Evolutionary conservation across 2,888 invertebrate genomes (phyloP).

Genomic region (Idaea dimidiata): DNA sequence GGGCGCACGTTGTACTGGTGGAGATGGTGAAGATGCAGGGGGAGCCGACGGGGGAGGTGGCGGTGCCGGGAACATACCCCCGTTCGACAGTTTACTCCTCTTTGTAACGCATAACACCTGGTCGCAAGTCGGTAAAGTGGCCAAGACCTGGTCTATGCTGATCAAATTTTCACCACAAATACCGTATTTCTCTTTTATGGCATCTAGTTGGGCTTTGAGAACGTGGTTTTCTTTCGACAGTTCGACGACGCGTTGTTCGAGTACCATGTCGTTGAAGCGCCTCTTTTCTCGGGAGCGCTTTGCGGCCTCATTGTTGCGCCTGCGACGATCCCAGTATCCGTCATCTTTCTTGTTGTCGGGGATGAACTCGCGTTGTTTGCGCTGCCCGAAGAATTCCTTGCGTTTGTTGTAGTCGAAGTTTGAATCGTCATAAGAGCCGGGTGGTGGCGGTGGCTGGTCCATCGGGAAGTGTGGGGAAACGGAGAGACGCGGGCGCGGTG

Average conservation of each 20-base stretch:
- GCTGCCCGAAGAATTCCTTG: conserved; percentile 92
- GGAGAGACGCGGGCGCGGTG: conserved; percentile 61
- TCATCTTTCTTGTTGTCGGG: conserved; percentile 98
- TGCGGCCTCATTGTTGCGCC: conserved; percentile 98
- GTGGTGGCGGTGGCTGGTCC: conserved; percentile 70
- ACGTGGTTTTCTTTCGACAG: conserved; percentile 97
- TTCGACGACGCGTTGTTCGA: conserved; percentile 96
- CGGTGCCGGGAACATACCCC: conserved; percentile 78
- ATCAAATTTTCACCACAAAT: conserved; percentile 93
- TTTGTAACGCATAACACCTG: conserved; percentile 92
- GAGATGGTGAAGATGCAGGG: conserved; percentile 73
- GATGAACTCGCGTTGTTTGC: conserved; percentile 97
- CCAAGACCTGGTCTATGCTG: conserved; percentile 93
- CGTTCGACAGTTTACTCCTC: conserved; percentile 78
- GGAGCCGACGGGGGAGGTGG: conserved; percentile 77
- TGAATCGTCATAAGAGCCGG: conserved; percentile 53
- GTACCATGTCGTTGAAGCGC: conserved; percentile 96
- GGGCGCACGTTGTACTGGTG: conserved; percentile 79
- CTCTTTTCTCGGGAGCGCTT: conserved; percentile 98
- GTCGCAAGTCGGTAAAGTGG: conserved; percentile 91
- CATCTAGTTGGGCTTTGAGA: conserved; percentile 94
- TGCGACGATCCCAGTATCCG: conserved; percentile 97
- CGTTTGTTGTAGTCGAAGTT: conserved; percentile 84
- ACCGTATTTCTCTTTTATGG: conserved; percentile 95
- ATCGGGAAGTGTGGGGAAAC: conserved; percentile 69